Evolutionary conservation across 2,888 invertebrate species (phyloP).

Genomic region (Epiblema foenella): DNA sequence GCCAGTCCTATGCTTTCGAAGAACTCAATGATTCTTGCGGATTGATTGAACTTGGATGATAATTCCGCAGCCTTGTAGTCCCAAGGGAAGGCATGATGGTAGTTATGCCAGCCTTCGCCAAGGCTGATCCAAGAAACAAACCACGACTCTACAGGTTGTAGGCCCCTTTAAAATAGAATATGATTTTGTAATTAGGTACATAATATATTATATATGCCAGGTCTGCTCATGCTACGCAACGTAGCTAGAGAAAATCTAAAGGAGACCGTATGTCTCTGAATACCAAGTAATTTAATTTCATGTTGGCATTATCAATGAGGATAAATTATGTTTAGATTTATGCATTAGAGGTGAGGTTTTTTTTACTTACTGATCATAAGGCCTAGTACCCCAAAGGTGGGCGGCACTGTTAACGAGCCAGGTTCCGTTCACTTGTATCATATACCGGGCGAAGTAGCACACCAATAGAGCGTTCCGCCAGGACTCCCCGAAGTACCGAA

Average conservation of each 20-base stretch:
- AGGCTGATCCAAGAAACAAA: conserved; percentile 88
- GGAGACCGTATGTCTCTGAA: too few species aligned
- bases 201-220: too few species aligned
- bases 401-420: conserved; percentile 94
- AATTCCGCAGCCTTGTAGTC: conserved; percentile 96
- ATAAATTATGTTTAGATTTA: background rate
- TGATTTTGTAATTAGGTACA: background rate
- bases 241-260: too few species aligned
- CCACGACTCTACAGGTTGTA: conserved; percentile 91
- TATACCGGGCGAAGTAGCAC: conserved; percentile 86
- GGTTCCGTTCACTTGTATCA: conserved; percentile 88
- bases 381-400: conserved; percentile 91
- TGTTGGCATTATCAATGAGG: background rate
- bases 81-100: conserved; percentile 96
- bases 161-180: conserved; percentile 79
- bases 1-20: conserved; percentile 86
- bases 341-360: background rate
- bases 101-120: conserved; percentile 97
- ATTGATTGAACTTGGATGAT: conserved; percentile 86
- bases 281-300: background rate
- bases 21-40: conserved; percentile 86
- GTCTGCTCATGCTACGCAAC: too few species aligned
- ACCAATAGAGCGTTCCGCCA: conserved; percentile 85
- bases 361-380: conserved; percentile 88
- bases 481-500: conserved; percentile 88